phyloP scores from a whole-genome alignment of 2,113 vertebrate genomes.

The Catharus bicknelli region DNA sequence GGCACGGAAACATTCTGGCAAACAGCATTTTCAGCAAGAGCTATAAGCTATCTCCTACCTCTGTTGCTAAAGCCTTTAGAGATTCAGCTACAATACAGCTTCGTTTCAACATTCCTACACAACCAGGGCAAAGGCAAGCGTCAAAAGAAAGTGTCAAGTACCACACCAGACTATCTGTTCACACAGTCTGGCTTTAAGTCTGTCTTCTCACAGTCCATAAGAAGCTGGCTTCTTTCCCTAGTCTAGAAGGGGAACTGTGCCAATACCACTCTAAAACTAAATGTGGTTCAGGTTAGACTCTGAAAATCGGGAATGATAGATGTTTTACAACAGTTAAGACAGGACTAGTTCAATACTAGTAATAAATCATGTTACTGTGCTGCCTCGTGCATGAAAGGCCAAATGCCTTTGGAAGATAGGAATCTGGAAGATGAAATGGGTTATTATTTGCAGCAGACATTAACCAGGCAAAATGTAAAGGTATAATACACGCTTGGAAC shows the following conservation, averaged over 20 bases:
- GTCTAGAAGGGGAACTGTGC: neutral
- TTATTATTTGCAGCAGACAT: neutral
- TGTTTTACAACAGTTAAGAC: neutral
- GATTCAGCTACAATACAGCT: neutral
- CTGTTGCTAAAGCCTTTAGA: neutral
- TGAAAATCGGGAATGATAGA: neutral
- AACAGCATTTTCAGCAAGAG: neutral
- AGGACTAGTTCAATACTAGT: neutral
- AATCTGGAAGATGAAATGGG: neutral
- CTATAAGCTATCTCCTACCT: neutral
- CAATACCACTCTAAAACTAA: neutral
- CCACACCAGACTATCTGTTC: neutral
- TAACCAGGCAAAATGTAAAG: neutral
- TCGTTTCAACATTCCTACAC: neutral
- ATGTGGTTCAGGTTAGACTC: neutral
- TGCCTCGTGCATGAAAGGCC: neutral
- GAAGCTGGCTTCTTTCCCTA: neutral
- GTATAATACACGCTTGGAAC: neutral
- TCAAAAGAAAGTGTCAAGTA: neutral
- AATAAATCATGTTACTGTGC: neutral
- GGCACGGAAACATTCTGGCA: neutral
- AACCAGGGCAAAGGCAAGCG: neutral
- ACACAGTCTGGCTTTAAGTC: neutral
- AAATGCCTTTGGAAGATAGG: neutral
- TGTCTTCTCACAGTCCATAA: neutral